phyloP scores from a whole-genome alignment of 2,113 vertebrate genomes.

The Astatoreochromis straeleni region DNA sequence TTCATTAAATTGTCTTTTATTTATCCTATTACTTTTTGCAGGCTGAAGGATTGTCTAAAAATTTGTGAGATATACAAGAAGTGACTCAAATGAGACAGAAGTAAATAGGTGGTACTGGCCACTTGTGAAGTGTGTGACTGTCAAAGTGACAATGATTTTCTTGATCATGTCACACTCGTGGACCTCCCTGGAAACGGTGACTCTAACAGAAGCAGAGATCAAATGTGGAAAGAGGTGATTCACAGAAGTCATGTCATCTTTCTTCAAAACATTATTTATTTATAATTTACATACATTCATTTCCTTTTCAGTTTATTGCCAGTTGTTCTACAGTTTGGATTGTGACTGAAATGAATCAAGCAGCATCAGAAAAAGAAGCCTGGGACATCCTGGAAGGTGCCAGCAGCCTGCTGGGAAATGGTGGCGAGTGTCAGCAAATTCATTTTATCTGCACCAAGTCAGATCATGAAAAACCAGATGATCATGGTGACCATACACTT shows the following conservation, averaged over 20 bases:
- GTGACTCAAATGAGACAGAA: too few relatives aligned
- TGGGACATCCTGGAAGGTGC: constrained; percentile 11
- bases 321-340: constrained; percentile 48
- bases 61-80: too few relatives aligned
- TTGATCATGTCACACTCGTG: constrained; percentile 30
- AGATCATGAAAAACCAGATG: not conserved
- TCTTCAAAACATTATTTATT: not conserved
- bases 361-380: not conserved
- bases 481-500: accelerated
- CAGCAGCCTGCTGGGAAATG: not conserved
- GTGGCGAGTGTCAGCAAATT: not conserved
- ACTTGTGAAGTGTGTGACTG: constrained; percentile 44
- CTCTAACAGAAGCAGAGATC: constrained; percentile 12
- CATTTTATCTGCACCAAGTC: constrained; percentile 52
- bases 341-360: constrained; percentile 19
- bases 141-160: constrained; percentile 21
- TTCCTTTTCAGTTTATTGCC: constrained; percentile 7
- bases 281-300: accelerated
- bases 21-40: too few relatives aligned
- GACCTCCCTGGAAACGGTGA: constrained; percentile 56
- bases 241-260: not conserved
- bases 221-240: constrained; percentile 32
- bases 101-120: constrained; percentile 28
- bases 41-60: too few relatives aligned
- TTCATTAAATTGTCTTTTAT: too few relatives aligned